These are phyloP conservation scores for Indri indri DNA, from an alignment of 2,113 vertebrate species.

Conservation along the genomic window DNA sequence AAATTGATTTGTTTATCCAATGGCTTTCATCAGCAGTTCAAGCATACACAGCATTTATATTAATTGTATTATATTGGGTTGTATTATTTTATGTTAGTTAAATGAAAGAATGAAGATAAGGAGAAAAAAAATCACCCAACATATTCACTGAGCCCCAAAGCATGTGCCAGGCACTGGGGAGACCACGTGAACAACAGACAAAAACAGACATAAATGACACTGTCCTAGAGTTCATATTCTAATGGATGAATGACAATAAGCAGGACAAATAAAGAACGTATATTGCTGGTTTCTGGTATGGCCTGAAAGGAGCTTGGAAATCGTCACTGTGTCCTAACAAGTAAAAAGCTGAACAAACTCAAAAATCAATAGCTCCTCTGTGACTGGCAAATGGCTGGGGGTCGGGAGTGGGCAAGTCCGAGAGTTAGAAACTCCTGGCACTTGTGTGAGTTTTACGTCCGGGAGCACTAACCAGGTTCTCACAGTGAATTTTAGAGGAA, in stretches of 20 bases:
- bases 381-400: background rate
- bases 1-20: slow-evolving; percentile 29
- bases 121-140: background rate
- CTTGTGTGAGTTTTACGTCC: background rate
- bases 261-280: background rate
- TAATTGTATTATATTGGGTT: background rate
- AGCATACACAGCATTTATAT: background rate
- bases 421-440: background rate
- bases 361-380: background rate
- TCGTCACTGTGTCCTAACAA: background rate
- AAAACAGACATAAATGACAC: background rate
- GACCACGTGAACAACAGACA: background rate
- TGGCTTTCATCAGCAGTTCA: background rate
- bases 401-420: background rate
- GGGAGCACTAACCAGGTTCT: background rate
- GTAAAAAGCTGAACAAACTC: background rate
- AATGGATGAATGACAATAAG: background rate
- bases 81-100: background rate
- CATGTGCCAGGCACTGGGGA: background rate
- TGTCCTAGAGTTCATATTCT: background rate
- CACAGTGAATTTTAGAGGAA: background rate
- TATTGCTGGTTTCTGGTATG: too few relatives aligned
- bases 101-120: background rate
- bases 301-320: background rate
- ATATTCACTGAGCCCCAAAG: background rate